Conservation (phyloP, 2,888 invertebrate species). For the Plemyria rubiginata region DNA sequence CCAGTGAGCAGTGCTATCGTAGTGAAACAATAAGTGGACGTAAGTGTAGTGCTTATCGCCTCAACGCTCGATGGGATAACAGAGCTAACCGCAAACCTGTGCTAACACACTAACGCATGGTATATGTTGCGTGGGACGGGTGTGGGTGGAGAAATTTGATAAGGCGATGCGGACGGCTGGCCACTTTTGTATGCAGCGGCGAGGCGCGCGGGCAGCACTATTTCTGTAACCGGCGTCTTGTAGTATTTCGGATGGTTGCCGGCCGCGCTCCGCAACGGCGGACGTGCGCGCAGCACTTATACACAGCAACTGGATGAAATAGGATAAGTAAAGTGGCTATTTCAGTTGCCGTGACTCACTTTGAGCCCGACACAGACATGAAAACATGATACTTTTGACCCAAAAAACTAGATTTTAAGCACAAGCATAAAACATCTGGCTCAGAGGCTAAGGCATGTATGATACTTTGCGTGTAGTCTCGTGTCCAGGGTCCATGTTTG, state of each 20-base stretch:
- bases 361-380: not conserved
- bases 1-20: constrained; percentile 36
- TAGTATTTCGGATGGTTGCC: constrained; percentile 60
- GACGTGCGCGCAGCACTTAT: constrained; percentile 26
- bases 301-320: constrained; percentile 27
- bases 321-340: constrained; percentile 31
- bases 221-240: constrained; percentile 71
- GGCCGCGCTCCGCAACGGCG: constrained; percentile 42
- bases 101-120: constrained; percentile 82
- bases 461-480: not conserved
- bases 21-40: constrained; percentile 51
- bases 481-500: constrained; percentile 11
- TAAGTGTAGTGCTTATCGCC: constrained; percentile 74
- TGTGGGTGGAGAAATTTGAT: constrained; percentile 83
- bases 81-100: constrained; percentile 55
- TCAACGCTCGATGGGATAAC: constrained; percentile 54
- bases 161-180: constrained; percentile 69
- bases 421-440: constrained; percentile 6
- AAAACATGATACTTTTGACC: constrained; percentile 35
- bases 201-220: constrained; percentile 63
- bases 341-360: constrained; percentile 27
- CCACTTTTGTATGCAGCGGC: constrained; percentile 82
- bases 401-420: constrained; percentile 23
- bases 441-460: not conserved
- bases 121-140: constrained; percentile 65